A percentile compares a stretch with the other conserved stretches of the same genome.
These are phyloP conservation scores for Moxostoma hubbsi DNA, from an alignment of 2,797 vertebrate genomes.

Conservation along the genomic window DNA sequence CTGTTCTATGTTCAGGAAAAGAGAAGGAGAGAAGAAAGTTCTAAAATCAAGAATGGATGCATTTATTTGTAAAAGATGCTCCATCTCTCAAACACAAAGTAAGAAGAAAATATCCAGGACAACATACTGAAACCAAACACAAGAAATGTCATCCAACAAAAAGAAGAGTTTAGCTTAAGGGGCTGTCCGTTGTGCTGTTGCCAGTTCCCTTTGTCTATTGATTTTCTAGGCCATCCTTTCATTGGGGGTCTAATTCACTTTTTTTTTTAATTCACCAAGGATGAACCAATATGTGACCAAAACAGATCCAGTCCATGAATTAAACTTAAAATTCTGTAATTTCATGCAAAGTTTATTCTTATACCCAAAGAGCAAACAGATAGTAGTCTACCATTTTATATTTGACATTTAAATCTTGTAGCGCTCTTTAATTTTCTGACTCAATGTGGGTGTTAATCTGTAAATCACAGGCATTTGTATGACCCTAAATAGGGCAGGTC, in stretches of 20 bases:
- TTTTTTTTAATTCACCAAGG: neutral
- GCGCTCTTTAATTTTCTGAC: too few species aligned
- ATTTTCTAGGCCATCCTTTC: slow-evolving; percentile 41
- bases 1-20: neutral
- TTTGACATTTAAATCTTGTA: too few species aligned
- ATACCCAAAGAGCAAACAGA: too few species aligned
- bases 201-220: slow-evolving; percentile 26
- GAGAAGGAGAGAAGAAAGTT: neutral
- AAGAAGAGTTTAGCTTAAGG: slow-evolving; percentile 12
- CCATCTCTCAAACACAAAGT: slow-evolving; percentile 9
- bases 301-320: neutral
- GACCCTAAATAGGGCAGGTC: too few species aligned
- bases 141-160: slow-evolving; percentile 40
- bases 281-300: neutral
- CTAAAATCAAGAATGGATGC: slow-evolving; percentile 35
- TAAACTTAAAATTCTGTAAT: neutral
- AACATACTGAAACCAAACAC: slow-evolving; percentile 26
- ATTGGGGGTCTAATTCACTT: slow-evolving; percentile 6
- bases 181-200: slow-evolving; percentile 8
- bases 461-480: too few species aligned
- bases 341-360: too few species aligned
- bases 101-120: slow-evolving; percentile 1
- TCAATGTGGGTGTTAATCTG: too few species aligned
- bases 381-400: too few species aligned
- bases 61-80: slow-evolving; percentile 14